Evolutionary conservation across 1,140 invertebrate genomes (phyloP), one percentile per base, ranked within the genome.

Genomic region (Drosophila biarmipes): DNA sequence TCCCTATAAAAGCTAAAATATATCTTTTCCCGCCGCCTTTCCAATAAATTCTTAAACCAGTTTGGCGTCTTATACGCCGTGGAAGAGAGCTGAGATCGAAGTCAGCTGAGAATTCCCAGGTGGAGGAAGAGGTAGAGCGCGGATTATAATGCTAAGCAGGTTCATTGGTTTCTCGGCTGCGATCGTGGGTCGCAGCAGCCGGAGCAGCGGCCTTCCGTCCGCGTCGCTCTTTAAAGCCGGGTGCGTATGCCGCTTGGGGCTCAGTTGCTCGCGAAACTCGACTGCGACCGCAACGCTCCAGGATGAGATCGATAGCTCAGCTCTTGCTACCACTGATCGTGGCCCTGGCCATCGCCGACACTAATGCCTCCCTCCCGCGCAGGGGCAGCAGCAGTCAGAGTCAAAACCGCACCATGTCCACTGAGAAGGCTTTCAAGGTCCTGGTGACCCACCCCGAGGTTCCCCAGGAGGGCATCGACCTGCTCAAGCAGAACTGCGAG

Each of bases 381-480:
- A 80, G 75, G 54, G 54, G 31, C 56, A 79, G 43, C 43, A 66
- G 63, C 15, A 51, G 29, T 51, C 63, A 64, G 52, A 64, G 17
- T 31, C 53, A 58, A 8, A 72, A 51, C 27, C 51, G 56, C 37
- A 87, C 72, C 51, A 90, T 89, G 85, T 89, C 84, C 17, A 45
- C 72, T 15, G 74, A 63, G 10, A 90, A 78, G 31, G 62, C 73
- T 19, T 91, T 64, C 53, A 92, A 91, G 61, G 92, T 93, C 45
- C 62, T 94, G 8, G 81, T 94, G 5, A 92, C 92, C 6, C 93
- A 93, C 37, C 92, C 81, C 6, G 92, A 92, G 29, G 81, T 91
- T 1, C 92, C 93, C 0, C 52, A 87, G 42, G 54, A 63, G 34
- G 93, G 86, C 10, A 68, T 94, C 21, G 91, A 93, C 19, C 62